phyloP scores from a whole-genome alignment of 2,113 vertebrate genomes.

The Struthidea cinerea region DNA sequence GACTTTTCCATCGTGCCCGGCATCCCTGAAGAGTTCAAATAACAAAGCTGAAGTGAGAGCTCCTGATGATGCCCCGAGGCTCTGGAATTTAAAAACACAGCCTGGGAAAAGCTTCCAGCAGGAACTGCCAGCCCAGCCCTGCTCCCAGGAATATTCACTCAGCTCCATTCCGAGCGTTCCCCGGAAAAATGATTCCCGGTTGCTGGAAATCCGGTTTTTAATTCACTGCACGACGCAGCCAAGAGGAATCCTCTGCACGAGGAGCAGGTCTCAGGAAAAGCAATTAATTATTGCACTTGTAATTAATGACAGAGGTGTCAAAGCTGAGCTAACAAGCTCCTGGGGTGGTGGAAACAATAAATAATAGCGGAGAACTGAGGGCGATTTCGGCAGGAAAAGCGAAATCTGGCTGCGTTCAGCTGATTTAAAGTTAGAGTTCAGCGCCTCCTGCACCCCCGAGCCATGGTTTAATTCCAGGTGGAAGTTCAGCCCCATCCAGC shows the following conservation, averaged over 20 bases:
- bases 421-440: neutral
- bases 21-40: neutral
- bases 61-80: neutral
- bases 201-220: neutral
- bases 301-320: neutral
- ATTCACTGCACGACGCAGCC: rapidly evolving
- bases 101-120: neutral
- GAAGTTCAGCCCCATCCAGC: neutral
- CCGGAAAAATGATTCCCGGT: neutral
- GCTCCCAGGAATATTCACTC: neutral
- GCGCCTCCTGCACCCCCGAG: rapidly evolving
- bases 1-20: neutral
- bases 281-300: neutral
- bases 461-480: neutral
- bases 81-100: neutral
- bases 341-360: neutral
- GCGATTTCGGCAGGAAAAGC: neutral
- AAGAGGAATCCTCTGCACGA: neutral
- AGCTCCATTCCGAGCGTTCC: rapidly evolving
- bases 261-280: neutral
- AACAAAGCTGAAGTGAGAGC: neutral
- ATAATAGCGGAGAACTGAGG: rapidly evolving
- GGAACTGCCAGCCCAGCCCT: neutral
- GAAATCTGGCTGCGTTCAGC: neutral
- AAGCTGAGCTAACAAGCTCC: neutral